phyloP scores from a whole-genome alignment of 2,797 vertebrate genomes.

The Myoxocephalus aenaeus region DNA sequence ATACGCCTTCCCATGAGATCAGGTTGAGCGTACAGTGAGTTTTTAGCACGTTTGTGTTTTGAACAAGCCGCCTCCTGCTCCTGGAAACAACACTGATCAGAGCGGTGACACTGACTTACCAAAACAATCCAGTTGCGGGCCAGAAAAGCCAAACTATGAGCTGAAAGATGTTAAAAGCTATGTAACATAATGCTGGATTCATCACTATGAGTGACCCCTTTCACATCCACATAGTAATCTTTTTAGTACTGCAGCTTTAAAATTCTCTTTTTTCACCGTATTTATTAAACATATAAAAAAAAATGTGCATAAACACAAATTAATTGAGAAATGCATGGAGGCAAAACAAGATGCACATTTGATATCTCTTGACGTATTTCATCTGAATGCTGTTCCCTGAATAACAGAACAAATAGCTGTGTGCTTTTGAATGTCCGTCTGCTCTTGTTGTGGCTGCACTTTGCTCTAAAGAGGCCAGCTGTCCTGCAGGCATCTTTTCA shows the following conservation, averaged over 20 bases:
- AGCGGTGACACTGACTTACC: too few species aligned
- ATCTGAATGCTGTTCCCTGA: not conserved
- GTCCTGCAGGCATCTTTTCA: constrained; percentile 52
- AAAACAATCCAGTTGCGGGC: too few species aligned
- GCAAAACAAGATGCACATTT: not conserved
- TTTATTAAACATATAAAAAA: not conserved
- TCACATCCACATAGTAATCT: not conserved
- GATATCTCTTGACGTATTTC: not conserved
- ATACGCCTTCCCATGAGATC: too few species aligned
- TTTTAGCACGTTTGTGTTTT: too few species aligned
- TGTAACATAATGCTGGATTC: not conserved
- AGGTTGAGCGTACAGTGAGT: too few species aligned
- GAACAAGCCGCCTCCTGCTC: too few species aligned
- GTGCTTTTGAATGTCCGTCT: constrained; percentile 33
- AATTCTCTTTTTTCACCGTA: not conserved
- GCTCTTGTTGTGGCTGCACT: constrained; percentile 45
- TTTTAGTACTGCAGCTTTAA: not conserved
- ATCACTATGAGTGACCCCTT: not conserved
- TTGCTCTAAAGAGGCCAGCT: constrained; percentile 46
- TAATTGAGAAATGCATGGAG: not conserved
- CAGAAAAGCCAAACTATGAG: not conserved
- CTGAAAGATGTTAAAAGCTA: not conserved
- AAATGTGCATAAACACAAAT: not conserved
- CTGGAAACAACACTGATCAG: too few species aligned
- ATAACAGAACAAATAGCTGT: constrained; percentile 31